A percentile compares a stretch with the other conserved stretches of the same genome.
Conservation (phyloP, 2,888 invertebrate species). For the Alloplasta piceator region DNA sequence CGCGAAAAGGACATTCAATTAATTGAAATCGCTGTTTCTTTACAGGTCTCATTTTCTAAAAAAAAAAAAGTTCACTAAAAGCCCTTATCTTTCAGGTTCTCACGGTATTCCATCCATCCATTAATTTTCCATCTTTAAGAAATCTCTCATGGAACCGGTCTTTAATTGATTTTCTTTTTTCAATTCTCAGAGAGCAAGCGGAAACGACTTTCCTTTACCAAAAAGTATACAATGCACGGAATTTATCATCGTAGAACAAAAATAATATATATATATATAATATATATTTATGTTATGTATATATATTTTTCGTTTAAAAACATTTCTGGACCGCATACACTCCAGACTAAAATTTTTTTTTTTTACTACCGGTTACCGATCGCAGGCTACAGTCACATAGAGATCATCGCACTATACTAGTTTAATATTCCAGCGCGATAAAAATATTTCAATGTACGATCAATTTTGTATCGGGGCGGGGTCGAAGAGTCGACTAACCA, state of each 20-base stretch:
- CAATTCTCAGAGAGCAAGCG: constrained; percentile 47
- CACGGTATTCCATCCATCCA: background rate
- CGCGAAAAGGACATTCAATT: too few species aligned
- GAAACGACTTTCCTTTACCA: constrained; percentile 48
- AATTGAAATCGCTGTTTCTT: too few species aligned
- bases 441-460: constrained; percentile 21
- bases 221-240: constrained; percentile 54
- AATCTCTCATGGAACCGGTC: constrained; percentile 21
- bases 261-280: constrained; percentile 45
- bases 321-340: constrained; percentile 43
- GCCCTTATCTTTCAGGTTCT: background rate
- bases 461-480: too few species aligned
- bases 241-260: constrained; percentile 53
- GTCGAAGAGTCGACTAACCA: too few species aligned
- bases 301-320: constrained; percentile 51
- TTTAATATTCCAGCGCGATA: constrained; percentile 40
- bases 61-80: too few species aligned
- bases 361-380: constrained; percentile 41
- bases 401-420: constrained; percentile 50
- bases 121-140: constrained; percentile 27
- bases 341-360: constrained; percentile 33
- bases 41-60: too few species aligned
- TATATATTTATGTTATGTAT: constrained; percentile 5
- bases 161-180: constrained; percentile 17
- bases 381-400: constrained; percentile 53